phyloP scores from a whole-genome alignment of 30 jellyfish, hydroid and myxozoan genomes.

The Hydra vulgaris region DNA sequence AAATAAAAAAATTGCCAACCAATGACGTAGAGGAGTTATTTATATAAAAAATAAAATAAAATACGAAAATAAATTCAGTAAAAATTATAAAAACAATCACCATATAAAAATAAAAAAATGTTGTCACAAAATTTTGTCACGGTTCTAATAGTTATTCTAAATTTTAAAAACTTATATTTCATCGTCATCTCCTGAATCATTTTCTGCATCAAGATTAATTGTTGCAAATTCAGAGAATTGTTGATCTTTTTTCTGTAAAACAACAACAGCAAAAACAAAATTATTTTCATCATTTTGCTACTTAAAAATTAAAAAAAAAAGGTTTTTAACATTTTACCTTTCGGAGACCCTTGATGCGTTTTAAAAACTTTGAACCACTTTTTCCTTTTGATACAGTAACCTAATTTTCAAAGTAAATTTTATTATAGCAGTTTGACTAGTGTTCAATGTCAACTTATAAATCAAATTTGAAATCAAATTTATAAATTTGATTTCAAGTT shows the following conservation, averaged over 20 bases:
- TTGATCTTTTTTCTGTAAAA: constrained; percentile 41
- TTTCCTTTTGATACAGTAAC: constrained; percentile 55
- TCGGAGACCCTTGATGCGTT: constrained; percentile 77
- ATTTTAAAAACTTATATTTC: neutral
- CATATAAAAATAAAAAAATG: neutral
- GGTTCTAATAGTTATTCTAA: neutral
- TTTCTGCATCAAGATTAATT: constrained; percentile 35
- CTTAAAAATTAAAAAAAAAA: neutral
- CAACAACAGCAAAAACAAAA: neutral
- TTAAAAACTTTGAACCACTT: constrained; percentile 56
- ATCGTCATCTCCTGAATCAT: constrained; percentile 15
- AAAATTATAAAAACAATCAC: too few species aligned
- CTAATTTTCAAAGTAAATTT: constrained; percentile 12
- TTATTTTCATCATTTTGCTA: neutral
- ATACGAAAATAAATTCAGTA: too few species aligned
- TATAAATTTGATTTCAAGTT: too few species aligned
- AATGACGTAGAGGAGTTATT: too few species aligned
- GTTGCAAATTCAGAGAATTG: constrained; percentile 88
- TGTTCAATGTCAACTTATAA: neutral
- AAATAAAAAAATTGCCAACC: too few species aligned
- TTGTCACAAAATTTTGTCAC: too few species aligned
- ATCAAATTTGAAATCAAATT: neutral
- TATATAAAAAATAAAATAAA: too few species aligned
- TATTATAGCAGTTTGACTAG: neutral
- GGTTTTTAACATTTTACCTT: constrained; percentile 30